A percentile compares a stretch with the other conserved stretches of the same genome.
Conservation (phyloP, 2,888 invertebrate genomes). For the Drosophila mimetica region DNA sequence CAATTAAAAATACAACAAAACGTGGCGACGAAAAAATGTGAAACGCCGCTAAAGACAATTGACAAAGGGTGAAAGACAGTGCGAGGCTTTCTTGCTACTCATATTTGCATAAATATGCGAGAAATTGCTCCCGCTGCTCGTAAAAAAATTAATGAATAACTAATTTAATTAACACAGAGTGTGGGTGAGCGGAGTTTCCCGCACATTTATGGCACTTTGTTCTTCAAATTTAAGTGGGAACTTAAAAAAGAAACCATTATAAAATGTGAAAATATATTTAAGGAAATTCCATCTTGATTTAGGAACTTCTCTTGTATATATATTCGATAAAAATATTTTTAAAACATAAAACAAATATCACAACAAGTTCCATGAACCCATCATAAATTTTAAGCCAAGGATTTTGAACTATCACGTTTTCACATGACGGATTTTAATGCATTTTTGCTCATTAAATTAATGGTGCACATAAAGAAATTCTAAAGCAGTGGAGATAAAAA, state of each 20-base stretch:
- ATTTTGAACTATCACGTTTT: not conserved
- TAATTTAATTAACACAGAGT: conserved; percentile 19
- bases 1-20: conserved; percentile 35
- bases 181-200: conserved; percentile 20
- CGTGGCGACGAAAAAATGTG: conserved; percentile 10
- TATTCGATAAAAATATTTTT: no score
- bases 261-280: not conserved
- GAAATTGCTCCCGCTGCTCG: conserved; percentile 13
- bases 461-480: not conserved
- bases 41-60: conserved; percentile 32
- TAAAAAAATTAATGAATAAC: conserved; percentile 31
- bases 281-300: not conserved
- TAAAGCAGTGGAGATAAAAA: not conserved
- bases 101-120: conserved; percentile 34
- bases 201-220: not conserved
- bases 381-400: not conserved
- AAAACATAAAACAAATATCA: no score
- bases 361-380: no score
- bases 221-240: not conserved
- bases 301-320: not conserved
- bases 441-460: not conserved
- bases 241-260: not conserved
- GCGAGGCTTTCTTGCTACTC: conserved; percentile 14
- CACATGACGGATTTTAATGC: not conserved
- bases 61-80: conserved; percentile 13